These are phyloP conservation scores for Microcebus tavaratra DNA, from an alignment of 2,113 vertebrate species.

Conservation along the genomic window DNA sequence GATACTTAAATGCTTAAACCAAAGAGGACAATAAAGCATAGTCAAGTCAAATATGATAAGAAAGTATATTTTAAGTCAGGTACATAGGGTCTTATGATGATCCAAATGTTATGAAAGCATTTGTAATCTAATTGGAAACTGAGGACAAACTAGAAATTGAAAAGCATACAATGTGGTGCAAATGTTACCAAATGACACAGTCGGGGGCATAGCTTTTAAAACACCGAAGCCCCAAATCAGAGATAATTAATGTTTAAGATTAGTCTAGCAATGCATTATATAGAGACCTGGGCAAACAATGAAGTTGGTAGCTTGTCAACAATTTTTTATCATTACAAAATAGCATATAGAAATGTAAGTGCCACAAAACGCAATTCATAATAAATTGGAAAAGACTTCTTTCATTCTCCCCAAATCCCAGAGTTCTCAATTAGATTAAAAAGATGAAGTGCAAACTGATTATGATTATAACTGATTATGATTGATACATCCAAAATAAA, in stretches of 20 bases:
- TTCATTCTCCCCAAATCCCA: not conserved
- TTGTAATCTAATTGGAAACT: not conserved
- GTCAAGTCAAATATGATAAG: not conserved
- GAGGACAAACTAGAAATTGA: not conserved
- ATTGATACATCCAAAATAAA: not conserved
- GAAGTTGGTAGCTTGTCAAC: not conserved
- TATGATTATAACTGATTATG: not conserved
- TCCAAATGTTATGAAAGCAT: not conserved
- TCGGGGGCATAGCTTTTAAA: not conserved
- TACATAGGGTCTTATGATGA: not conserved
- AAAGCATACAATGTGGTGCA: not conserved
- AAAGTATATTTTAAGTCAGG: not conserved
- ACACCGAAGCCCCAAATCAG: not conserved
- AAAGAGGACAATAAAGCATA: not conserved
- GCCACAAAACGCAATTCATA: not conserved
- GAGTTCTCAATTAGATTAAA: not conserved
- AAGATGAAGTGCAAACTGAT: not conserved
- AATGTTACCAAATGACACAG: not conserved
- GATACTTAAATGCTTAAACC: not conserved
- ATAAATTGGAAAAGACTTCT: not conserved
- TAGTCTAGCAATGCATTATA: not conserved
- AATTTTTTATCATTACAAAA: not conserved
- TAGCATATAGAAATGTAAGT: not conserved
- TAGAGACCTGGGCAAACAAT: not conserved
- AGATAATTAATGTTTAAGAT: not conserved